Conservation (phyloP, 2,888 invertebrate species). For the Entomobrya multifasciata region DNA sequence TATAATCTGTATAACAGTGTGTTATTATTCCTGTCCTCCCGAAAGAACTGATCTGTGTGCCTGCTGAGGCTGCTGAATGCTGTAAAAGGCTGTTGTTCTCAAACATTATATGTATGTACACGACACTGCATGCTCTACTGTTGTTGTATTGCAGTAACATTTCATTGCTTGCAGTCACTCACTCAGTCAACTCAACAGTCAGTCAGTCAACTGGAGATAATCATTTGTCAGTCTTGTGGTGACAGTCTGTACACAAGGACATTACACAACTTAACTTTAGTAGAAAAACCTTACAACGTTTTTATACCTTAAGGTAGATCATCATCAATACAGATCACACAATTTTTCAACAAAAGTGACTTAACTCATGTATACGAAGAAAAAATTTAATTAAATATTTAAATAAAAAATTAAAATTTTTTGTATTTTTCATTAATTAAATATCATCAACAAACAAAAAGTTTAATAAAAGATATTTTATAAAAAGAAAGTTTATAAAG, state of each 20-base stretch:
- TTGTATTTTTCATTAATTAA: neutral
- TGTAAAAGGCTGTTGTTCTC: neutral
- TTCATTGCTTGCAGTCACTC: constrained; percentile 62
- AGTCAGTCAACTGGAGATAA: constrained; percentile 70
- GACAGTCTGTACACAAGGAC: constrained; percentile 73
- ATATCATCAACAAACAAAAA: neutral
- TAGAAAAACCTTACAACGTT: neutral
- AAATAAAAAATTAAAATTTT: neutral
- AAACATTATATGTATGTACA: neutral
- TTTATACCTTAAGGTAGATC: constrained; percentile 54
- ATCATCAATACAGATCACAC: constrained; percentile 9
- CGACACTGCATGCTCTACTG: constrained; percentile 12
- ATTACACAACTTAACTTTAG: constrained; percentile 2
- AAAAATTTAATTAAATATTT: constrained; percentile 15
- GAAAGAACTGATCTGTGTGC: neutral
- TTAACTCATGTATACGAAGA: constrained; percentile 52
- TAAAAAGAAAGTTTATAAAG: no score
- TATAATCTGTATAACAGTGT: constrained; percentile 52
- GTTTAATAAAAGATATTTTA: neutral
- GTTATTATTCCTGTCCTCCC: constrained; percentile 33
- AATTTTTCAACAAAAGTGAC: constrained; percentile 38
- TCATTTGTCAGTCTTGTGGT: constrained; percentile 74
- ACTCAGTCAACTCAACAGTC: constrained; percentile 65
- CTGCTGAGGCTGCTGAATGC: neutral
- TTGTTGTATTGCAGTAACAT: constrained; percentile 37